phyloP scores from a whole-genome alignment of 2,113 vertebrate species.

The Heptranchias perlo region DNA sequence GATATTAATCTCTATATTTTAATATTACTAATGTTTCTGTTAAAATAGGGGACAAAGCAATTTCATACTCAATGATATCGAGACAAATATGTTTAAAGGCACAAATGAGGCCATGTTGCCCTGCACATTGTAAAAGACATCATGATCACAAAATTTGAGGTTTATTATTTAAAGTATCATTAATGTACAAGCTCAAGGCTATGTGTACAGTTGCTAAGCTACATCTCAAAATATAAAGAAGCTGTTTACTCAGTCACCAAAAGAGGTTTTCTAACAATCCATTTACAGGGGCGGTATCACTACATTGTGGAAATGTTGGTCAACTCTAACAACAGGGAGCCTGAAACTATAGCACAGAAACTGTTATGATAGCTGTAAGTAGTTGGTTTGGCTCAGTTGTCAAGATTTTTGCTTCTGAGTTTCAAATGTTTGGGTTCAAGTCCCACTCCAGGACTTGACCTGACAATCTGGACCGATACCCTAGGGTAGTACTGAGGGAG shows the following conservation, averaged over 20 bases:
- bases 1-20: neutral
- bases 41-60: neutral
- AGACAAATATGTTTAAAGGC: neutral
- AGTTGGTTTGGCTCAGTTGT: neutral
- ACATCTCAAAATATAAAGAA: conserved; percentile 10
- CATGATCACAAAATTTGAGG: neutral
- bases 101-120: neutral
- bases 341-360: neutral
- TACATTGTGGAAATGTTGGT: neutral
- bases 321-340: neutral
- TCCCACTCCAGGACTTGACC: neutral
- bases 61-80: neutral
- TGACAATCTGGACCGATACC: neutral
- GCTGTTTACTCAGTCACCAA: neutral
- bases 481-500: neutral
- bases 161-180: conserved; percentile 24
- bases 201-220: neutral
- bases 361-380: conserved; percentile 9
- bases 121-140: neutral
- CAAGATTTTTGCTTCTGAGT: neutral
- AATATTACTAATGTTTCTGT: neutral
- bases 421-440: neutral
- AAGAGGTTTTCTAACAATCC: neutral
- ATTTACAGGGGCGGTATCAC: neutral
- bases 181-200: neutral